Evolutionary conservation across 2,888 invertebrate genomes (phyloP), one percentile per base, ranked within the genome.

Genomic region (Ectropis crepuscularia): DNA sequence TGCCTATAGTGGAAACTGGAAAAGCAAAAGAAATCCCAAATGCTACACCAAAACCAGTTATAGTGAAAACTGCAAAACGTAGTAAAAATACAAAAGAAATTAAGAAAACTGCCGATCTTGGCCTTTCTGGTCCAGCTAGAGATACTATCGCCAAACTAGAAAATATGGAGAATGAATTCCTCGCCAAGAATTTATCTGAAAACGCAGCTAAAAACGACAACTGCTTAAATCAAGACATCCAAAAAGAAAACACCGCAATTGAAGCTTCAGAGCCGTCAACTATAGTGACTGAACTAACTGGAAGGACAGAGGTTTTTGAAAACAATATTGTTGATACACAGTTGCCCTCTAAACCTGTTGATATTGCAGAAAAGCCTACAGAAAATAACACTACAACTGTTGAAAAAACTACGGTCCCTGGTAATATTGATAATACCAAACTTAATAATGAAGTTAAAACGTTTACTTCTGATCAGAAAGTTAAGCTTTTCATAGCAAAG

Each of bases 111-210:
- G 6, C 63, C 6, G 70, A 74, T 59, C 73, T 75, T 39, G 81
- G 85, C 41, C 57, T 86, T 36, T 82, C 85, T n/a, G 74, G 66
- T 55, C 87, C 87, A 72, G 88, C 86, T 39, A 83, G 83, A 71
- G 77, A 81, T 7, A 89, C 88, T 28, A 85, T 81, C 51, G 76
- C 82, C 43, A 86, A 87, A 70, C 69, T 92, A 60, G 85, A 91
- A 63, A 85, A 79, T 8, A 89, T 92, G 85, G 93, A 93, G 77
- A 87, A 82, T 62, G 85, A 87, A 53, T 89, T 87, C 67, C 80
- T 92, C 60, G 73, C 74, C 0, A 87, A 85, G 63, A 83, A 91
- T 53, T 57, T 88, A 4, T 68, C 76, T 47, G 83, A 83, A 57
- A 89, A 81, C 71, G 75, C 78, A 66, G 81, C 74, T 38, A 88